Conservation (phyloP, 2,888 invertebrate genomes). For the Blastobasis adustella region DNA sequence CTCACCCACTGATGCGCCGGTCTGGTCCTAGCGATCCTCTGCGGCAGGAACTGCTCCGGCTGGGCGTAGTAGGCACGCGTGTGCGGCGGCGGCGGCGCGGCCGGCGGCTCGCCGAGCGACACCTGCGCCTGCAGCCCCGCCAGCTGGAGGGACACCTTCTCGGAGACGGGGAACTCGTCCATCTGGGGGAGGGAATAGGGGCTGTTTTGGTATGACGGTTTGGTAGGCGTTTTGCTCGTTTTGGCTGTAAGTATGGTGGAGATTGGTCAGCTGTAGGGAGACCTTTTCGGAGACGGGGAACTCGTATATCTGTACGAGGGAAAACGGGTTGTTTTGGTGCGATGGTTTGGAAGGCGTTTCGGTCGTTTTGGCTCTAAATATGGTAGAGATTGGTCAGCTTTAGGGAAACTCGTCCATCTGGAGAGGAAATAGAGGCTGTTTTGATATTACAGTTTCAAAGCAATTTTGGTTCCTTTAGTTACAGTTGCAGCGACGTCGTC, state of each 20-base stretch:
- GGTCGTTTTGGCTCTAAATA: slow-evolving; percentile 92
- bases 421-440: not conserved
- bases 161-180: slow-evolving; percentile 96
- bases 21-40: slow-evolving; percentile 83
- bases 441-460: too few species aligned
- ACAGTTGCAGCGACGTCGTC: too few species aligned
- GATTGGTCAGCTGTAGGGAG: too few species aligned
- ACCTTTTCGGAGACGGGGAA: slow-evolving; percentile 56
- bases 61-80: slow-evolving; percentile 91
- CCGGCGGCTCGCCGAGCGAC: slow-evolving; percentile 88
- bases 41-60: slow-evolving; percentile 93
- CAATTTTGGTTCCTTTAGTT: too few species aligned
- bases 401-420: slow-evolving; percentile 95
- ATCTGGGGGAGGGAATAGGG: slow-evolving; percentile 66
- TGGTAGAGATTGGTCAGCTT: slow-evolving; percentile 96
- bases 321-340: slow-evolving; percentile 85
- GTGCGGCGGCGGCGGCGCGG: slow-evolving; percentile 81
- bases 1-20: slow-evolving; percentile 89
- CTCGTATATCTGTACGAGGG: slow-evolving; percentile 91
- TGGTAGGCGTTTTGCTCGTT: too few species aligned
- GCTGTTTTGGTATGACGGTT: too few species aligned
- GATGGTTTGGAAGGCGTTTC: slow-evolving; percentile 83
- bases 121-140: slow-evolving; percentile 97
- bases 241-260: too few species aligned
- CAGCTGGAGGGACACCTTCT: slow-evolving; percentile 94